Evolutionary conservation across 2,113 vertebrate genomes (phyloP).

Genomic region (Gopherus flavomarginatus): DNA sequence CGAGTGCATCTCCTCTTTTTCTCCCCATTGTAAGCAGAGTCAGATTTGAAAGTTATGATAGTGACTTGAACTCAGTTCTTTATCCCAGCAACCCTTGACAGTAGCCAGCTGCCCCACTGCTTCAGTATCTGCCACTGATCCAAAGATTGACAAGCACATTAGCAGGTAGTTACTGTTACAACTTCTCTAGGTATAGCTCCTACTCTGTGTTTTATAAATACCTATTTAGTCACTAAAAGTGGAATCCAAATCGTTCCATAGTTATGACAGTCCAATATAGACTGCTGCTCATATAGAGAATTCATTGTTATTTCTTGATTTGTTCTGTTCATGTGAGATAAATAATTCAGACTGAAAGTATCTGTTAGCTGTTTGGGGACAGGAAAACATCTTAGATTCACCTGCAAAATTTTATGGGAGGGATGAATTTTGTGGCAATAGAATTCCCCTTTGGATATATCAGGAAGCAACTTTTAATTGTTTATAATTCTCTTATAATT

Average conservation of each 20-base stretch:
- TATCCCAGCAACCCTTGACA: fast-evolving
- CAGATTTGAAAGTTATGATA: background rate
- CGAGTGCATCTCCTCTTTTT: background rate
- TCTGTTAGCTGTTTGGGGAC: background rate
- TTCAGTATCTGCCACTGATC: background rate
- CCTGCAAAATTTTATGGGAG: background rate
- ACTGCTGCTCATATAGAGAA: background rate
- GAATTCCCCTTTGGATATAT: background rate
- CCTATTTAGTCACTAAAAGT: background rate
- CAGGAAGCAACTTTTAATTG: background rate
- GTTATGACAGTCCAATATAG: background rate
- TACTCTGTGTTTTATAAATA: background rate
- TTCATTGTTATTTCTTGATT: background rate
- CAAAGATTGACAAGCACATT: fast-evolving
- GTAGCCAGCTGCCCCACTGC: background rate
- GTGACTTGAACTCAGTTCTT: background rate
- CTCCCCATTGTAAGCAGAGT: background rate
- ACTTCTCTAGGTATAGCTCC: background rate
- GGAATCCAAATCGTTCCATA: background rate
- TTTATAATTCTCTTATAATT: background rate
- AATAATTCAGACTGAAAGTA: background rate
- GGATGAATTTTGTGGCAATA: background rate
- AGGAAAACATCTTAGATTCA: background rate
- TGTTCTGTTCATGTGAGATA: background rate
- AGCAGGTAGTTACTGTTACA: background rate